These are phyloP conservation scores for Atlantisia rogersi DNA, from an alignment of 2,113 vertebrate genomes.

Conservation along the genomic window DNA sequence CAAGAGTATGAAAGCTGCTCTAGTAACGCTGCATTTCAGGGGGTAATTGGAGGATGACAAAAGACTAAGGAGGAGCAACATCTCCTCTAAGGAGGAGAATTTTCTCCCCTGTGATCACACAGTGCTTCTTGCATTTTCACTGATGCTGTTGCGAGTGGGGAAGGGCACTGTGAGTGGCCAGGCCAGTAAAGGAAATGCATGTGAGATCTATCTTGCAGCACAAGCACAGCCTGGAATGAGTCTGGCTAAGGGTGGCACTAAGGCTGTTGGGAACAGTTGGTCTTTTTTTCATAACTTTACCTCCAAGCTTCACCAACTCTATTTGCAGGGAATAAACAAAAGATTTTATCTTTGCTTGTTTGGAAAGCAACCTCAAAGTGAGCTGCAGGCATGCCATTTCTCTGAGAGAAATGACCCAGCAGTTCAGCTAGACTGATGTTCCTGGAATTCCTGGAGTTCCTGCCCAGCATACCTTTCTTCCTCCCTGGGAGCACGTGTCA, in stretches of 20 bases:
- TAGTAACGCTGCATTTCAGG: background rate
- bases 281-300: background rate
- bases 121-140: background rate
- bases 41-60: background rate
- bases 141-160: background rate
- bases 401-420: background rate
- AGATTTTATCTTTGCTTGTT: background rate
- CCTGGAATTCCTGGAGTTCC: background rate
- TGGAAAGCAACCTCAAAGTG: background rate
- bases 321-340: background rate
- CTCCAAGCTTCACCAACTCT: background rate
- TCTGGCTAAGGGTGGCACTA: background rate
- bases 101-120: background rate
- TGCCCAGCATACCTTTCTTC: background rate
- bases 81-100: background rate
- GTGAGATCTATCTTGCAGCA: background rate
- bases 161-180: background rate
- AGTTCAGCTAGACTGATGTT: background rate
- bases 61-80: background rate
- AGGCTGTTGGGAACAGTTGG: background rate
- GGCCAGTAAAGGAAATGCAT: background rate
- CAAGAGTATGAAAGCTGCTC: background rate
- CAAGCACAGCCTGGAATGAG: background rate
- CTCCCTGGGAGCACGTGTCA: rapidly evolving
- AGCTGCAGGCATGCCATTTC: background rate